phyloP scores from a whole-genome alignment of 2,888 invertebrate genomes.

The Herminia tarsipennalis region DNA sequence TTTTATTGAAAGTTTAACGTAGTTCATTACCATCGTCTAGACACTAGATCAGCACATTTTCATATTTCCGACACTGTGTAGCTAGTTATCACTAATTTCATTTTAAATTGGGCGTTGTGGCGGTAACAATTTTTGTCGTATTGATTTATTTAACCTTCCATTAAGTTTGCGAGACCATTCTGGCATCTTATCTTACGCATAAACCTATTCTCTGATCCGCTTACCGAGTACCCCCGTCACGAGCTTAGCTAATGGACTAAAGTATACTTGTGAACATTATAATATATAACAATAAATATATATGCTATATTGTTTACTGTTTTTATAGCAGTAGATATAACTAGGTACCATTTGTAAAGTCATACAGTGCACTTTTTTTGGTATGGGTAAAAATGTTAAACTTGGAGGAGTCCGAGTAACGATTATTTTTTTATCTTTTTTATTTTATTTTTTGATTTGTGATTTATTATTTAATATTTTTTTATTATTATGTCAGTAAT shows the following conservation, averaged over 20 bases:
- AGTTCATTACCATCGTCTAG: constrained; percentile 32
- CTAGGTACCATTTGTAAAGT: too few relatives aligned
- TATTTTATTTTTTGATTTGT: too few relatives aligned
- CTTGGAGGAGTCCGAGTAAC: too few relatives aligned
- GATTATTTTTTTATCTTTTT: too few relatives aligned
- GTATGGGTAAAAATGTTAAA: too few relatives aligned
- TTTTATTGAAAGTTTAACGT: constrained; percentile 16
- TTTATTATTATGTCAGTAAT: too few relatives aligned
- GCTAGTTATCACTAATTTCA: constrained; percentile 8
- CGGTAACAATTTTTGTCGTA: constrained; percentile 23
- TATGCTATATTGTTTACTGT: constrained; percentile 13
- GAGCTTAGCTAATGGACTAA: constrained; percentile 68
- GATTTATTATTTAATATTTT: too few relatives aligned
- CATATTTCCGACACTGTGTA: constrained; percentile 10
- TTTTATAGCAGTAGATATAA: constrained; percentile 6
- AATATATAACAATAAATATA: constrained; percentile 22
- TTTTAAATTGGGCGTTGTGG: constrained; percentile 20
- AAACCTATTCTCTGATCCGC: constrained; percentile 68
- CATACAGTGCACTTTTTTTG: too few relatives aligned
- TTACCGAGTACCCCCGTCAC: constrained; percentile 55
- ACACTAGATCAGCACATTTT: constrained; percentile 36
- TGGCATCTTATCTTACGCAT: constrained; percentile 61
- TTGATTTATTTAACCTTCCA: constrained; percentile 45
- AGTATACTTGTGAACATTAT: constrained; percentile 46
- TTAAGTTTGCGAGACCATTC: constrained; percentile 58